Evolutionary conservation across 2,797 vertebrate species (phyloP).

Genomic region (Rhinella marina): DNA sequence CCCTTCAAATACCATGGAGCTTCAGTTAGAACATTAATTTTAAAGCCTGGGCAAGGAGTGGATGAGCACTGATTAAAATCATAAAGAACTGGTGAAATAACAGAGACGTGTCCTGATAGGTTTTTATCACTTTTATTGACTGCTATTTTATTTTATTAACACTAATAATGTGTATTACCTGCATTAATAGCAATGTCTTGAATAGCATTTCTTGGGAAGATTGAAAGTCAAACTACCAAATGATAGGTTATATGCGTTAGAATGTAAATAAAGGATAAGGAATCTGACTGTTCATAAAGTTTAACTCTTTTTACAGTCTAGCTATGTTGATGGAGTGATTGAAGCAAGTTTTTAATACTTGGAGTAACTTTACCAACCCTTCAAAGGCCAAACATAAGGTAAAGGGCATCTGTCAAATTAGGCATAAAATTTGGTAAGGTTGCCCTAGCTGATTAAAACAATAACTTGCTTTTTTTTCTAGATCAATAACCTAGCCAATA

Average conservation of each 20-base stretch:
- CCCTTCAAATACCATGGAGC: constrained; percentile 55
- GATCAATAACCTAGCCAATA: too few species aligned
- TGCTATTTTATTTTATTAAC: constrained; percentile 33
- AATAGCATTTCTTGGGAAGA: constrained; percentile 3
- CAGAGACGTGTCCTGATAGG: constrained; percentile 14
- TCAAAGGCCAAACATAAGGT: too few species aligned
- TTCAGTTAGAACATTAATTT: constrained; percentile 50
- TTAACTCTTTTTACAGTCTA: background rate
- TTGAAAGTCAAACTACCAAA: background rate
- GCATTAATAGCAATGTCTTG: background rate
- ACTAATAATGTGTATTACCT: constrained; percentile 17
- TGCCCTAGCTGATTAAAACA: too few species aligned
- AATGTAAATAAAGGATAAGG: background rate
- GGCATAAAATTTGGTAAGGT: too few species aligned
- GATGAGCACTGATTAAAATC: constrained; percentile 43
- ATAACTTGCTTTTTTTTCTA: too few species aligned
- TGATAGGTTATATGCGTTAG: background rate
- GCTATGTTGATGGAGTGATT: background rate
- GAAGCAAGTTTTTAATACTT: too few species aligned
- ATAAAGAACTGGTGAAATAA: constrained; percentile 29
- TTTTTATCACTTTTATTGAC: constrained; percentile 28
- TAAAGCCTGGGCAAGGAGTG: constrained; percentile 18
- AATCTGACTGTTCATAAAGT: background rate
- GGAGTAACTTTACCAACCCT: too few species aligned
- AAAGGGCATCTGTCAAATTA: too few species aligned